These are phyloP conservation scores for Podotricha telesiphe DNA, from an alignment of 2,888 invertebrate species.

Conservation along the genomic window DNA sequence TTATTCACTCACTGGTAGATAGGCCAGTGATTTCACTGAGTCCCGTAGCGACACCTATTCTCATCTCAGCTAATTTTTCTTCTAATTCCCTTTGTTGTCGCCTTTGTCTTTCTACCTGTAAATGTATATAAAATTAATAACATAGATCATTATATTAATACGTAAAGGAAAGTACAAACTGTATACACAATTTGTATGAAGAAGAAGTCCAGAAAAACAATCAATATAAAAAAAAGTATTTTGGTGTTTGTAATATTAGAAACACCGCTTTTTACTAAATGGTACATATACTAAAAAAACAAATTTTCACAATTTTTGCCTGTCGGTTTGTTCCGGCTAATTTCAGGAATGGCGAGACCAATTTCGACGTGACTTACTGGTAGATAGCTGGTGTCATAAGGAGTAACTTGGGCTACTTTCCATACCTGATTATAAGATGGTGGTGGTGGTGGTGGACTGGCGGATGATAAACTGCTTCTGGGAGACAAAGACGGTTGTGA, in stretches of 20 bases:
- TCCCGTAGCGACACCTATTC: conserved; percentile 78
- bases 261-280: no score
- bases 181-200: no score
- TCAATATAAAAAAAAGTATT: no score
- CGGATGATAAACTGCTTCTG: conserved; percentile 92
- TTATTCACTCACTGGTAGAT: conserved; percentile 62
- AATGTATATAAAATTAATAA: conserved; percentile 24
- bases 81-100: conserved; percentile 79
- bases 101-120: conserved; percentile 87
- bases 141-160: not conserved
- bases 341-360: no score
- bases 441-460: conserved; percentile 90
- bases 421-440: conserved; percentile 80
- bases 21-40: conserved; percentile 79
- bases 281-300: no score
- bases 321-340: no score
- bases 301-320: no score
- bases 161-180: not conserved
- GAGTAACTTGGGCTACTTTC: no score
- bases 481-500: conserved; percentile 94
- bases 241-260: no score
- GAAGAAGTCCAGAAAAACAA: no score
- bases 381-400: no score
- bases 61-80: conserved; percentile 82
- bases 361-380: no score